Percentiles rank a stretch among this genome's conserved stretches.
These are phyloP conservation scores for Halocaridina rubra DNA, from an alignment of 2,888 invertebrate genomes.

Conservation along the genomic window DNA sequence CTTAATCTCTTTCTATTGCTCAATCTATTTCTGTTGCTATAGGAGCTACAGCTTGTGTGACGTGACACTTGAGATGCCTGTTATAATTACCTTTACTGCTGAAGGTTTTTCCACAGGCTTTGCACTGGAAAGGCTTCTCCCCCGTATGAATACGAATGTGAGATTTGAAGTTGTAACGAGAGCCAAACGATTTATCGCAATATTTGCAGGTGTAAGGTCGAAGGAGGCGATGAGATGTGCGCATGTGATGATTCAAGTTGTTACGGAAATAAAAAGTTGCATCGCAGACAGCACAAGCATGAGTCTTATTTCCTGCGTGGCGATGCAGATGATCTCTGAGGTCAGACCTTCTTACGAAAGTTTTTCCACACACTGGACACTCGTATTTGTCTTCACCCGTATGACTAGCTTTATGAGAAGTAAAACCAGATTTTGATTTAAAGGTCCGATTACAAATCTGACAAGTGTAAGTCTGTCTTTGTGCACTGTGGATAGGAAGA, in stretches of 20 bases:
- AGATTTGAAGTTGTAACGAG: slow-evolving; percentile 28
- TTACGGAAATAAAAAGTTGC: slow-evolving; percentile 54
- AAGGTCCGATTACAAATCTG: slow-evolving; percentile 37
- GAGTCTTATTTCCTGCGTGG: slow-evolving; percentile 50
- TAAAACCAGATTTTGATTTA: background rate
- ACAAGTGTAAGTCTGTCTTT: slow-evolving; percentile 35
- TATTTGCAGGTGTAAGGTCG: slow-evolving; percentile 39
- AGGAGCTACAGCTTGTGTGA: slow-evolving; percentile 46
- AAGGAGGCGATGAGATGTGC: slow-evolving; percentile 26
- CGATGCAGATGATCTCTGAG: slow-evolving; percentile 56
- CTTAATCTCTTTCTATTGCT: too few relatives aligned
- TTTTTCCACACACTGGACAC: slow-evolving; percentile 58
- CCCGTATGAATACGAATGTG: slow-evolving; percentile 59
- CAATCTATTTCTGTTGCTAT: slow-evolving; percentile 19
- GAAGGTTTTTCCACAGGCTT: slow-evolving; percentile 59
- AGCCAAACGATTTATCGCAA: slow-evolving; percentile 47
- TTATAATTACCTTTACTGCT: slow-evolving; percentile 50
- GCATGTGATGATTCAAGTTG: slow-evolving; percentile 53
- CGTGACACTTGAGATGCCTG: slow-evolving; percentile 60
- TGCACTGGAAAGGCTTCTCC: slow-evolving; percentile 56
- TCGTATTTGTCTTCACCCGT: slow-evolving; percentile 18
- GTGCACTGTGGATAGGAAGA: slow-evolving; percentile 40
- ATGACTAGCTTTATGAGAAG: slow-evolving; percentile 27
- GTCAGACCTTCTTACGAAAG: slow-evolving; percentile 26
- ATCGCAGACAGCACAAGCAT: slow-evolving; percentile 46